A percentile compares a stretch with the other conserved stretches of the same genome.
These are phyloP conservation scores for Gryllus bimaculatus DNA, from an alignment of 1,140 invertebrate species.

Conservation along the genomic window DNA sequence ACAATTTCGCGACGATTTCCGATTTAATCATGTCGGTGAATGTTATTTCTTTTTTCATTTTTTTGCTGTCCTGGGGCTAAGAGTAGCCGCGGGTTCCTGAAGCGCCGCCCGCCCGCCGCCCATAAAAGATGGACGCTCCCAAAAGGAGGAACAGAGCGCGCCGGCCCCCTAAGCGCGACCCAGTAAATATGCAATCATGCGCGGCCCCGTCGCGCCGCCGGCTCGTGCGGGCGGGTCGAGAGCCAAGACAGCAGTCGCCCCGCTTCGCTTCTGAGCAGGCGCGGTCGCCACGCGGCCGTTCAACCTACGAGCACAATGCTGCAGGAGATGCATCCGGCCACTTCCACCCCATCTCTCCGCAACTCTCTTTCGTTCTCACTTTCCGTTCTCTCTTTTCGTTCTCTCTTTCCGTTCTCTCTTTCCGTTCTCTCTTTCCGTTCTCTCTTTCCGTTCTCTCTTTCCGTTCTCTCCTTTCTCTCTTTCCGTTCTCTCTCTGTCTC, in stretches of 20 bases:
- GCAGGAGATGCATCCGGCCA: no score
- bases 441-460: conserved; percentile 6
- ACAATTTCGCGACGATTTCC: no score
- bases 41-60: no score
- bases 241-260: background rate
- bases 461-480: no score
- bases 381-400: background rate
- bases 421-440: background rate
- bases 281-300: no score
- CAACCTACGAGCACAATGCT: no score
- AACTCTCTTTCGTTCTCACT: background rate
- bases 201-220: no score
- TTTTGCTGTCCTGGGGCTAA: no score
- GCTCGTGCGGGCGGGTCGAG: background rate
- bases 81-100: no score
- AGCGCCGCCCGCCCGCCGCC: no score
- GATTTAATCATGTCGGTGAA: no score
- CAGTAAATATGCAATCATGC: conserved; percentile 4
- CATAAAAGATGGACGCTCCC: background rate
- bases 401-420: background rate
- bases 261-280: no score
- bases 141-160: background rate
- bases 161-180: background rate
- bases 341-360: background rate
- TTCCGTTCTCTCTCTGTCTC: conserved; percentile 9